Percentiles rank a stretch among this genome's conserved stretches.
Evolutionary conservation across 2,888 invertebrate species (phyloP).

Genomic region (Notodromas monacha): DNA sequence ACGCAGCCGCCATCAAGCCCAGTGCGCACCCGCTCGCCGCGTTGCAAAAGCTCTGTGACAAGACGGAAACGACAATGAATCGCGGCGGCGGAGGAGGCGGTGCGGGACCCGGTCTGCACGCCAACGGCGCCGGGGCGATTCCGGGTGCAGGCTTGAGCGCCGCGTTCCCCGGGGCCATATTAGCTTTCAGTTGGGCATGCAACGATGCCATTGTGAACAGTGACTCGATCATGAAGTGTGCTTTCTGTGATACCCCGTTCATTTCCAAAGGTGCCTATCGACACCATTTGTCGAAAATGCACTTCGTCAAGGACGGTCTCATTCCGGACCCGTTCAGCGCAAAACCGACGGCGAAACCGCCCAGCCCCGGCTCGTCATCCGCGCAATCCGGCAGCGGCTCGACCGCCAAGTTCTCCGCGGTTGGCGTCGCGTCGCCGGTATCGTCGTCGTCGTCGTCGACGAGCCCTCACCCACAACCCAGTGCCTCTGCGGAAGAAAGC

Average conservation of each 20-base stretch:
- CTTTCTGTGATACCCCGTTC: constrained; percentile 76
- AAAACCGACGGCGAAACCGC: constrained; percentile 14
- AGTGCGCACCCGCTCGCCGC: constrained; percentile 61
- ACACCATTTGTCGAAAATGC: constrained; percentile 79
- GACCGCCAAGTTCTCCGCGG: constrained; percentile 7
- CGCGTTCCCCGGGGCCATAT: constrained; percentile 32
- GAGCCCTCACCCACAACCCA: constrained; percentile 9
- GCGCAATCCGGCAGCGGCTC: constrained; percentile 10
- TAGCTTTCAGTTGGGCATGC: constrained; percentile 77
- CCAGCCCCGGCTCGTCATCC: constrained; percentile 12
- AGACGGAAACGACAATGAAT: constrained; percentile 48
- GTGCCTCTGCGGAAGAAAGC: constrained; percentile 36
- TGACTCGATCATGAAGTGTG: constrained; percentile 60
- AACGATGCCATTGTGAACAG: constrained; percentile 63
- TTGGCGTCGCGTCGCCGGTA: too few relatives aligned
- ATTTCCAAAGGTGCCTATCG: constrained; percentile 86
- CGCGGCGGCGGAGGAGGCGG: too few relatives aligned
- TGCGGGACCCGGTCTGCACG: constrained; percentile 17
- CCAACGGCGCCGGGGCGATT: constrained; percentile 13
- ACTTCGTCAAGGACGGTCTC: constrained; percentile 69
- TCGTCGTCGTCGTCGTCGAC: constrained; percentile 6
- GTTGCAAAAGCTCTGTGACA: constrained; percentile 75
- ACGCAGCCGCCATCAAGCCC: constrained; percentile 8
- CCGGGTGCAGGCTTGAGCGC: constrained; percentile 12
- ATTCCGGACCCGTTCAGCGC: constrained; percentile 38